Evolutionary conservation across 2,888 invertebrate genomes (phyloP).

Genomic region (Luperina testacea): DNA sequence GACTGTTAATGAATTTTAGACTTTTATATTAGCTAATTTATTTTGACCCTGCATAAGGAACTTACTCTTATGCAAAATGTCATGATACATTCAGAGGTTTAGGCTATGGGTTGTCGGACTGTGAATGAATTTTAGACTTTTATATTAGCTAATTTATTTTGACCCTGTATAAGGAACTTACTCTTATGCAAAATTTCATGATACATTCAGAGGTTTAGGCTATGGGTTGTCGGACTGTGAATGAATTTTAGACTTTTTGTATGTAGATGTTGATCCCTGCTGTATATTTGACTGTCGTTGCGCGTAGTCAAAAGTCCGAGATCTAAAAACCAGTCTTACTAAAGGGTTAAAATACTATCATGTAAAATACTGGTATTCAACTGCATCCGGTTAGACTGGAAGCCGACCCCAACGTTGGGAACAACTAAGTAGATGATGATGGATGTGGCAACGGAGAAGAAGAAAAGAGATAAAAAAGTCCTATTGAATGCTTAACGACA

Average conservation of each 20-base stretch:
- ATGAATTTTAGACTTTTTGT: background rate
- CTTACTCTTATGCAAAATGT: background rate
- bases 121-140: background rate
- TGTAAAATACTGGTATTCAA: background rate
- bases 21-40: no score
- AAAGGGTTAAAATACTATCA: no score
- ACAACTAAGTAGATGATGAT: no score
- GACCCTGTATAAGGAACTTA: background rate
- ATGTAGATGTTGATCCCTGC: background rate
- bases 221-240: background rate
- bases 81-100: background rate
- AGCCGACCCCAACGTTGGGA: background rate
- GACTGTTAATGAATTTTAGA: background rate
- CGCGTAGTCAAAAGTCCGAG: background rate
- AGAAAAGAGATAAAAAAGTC: background rate
- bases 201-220: background rate
- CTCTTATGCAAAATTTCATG: background rate
- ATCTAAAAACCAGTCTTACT: background rate
- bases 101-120: background rate
- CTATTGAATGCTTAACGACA: no score
- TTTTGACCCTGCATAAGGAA: no score
- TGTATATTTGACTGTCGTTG: background rate
- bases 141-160: no score
- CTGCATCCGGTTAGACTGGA: background rate
- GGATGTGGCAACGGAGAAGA: no score